Conservation (phyloP, 1,140 invertebrate genomes). For the Camponotus floridanus region DNA sequence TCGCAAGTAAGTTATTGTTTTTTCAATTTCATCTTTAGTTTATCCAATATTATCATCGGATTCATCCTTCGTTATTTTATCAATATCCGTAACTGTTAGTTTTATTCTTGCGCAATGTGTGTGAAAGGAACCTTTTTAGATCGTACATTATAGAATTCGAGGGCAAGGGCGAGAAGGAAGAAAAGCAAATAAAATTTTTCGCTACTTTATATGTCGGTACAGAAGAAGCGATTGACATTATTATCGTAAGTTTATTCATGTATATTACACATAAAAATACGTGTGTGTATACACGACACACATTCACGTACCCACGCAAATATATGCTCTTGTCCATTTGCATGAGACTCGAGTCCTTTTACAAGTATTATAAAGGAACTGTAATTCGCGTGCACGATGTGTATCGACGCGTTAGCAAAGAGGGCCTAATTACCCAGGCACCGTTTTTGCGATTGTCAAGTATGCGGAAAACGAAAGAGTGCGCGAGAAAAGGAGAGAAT, state of each 20-base stretch:
- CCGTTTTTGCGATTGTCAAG: slow-evolving; percentile 66
- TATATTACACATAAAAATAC: slow-evolving; percentile 38
- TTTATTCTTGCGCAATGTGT: slow-evolving; percentile 33
- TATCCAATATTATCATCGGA: slow-evolving; percentile 38
- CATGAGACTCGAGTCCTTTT: slow-evolving; percentile 46
- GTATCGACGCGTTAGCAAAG: slow-evolving; percentile 47
- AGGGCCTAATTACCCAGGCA: slow-evolving; percentile 69
- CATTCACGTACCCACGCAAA: background rate
- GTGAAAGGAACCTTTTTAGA: slow-evolving; percentile 25
- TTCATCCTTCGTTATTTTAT: slow-evolving; percentile 68
- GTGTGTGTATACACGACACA: background rate
- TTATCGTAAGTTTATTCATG: slow-evolving; percentile 56
- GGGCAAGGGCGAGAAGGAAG: background rate
- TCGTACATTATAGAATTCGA: slow-evolving; percentile 48
- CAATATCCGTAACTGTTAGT: slow-evolving; percentile 62
- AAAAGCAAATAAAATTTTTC: slow-evolving; percentile 27
- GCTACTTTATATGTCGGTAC: slow-evolving; percentile 49
- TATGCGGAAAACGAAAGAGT: slow-evolving; percentile 32
- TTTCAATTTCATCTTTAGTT: slow-evolving; percentile 49
- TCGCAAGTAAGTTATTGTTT: slow-evolving; percentile 65
- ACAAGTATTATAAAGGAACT: slow-evolving; percentile 62
- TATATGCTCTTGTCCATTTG: slow-evolving; percentile 37
- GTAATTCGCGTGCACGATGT: slow-evolving; percentile 32
- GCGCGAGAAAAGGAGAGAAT: slow-evolving; percentile 30
- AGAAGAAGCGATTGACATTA: slow-evolving; percentile 39